Conservation (phyloP, 2,113 vertebrate genomes). For the Nycticebus coucang region DNA sequence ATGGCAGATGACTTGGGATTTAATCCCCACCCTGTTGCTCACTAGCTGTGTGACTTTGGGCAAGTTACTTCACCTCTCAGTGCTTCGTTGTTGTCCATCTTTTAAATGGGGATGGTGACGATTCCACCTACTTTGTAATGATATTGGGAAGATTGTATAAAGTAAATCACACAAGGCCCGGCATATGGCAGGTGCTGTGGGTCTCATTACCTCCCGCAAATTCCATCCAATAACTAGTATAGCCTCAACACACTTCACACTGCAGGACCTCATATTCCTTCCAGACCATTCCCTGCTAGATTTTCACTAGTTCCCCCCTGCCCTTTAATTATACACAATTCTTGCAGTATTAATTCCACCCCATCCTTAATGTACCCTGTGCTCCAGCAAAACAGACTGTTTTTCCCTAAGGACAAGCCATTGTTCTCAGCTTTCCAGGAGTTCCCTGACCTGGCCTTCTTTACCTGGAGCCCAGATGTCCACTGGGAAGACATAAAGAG, state of each 20-base stretch:
- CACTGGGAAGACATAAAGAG: not conserved
- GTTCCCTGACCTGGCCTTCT: not conserved
- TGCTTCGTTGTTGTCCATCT: not conserved
- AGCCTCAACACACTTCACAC: rapidly evolving
- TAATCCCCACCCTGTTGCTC: not conserved
- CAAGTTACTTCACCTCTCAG: not conserved
- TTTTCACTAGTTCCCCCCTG: not conserved
- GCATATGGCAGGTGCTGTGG: not conserved
- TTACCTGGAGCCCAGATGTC: too few species aligned
- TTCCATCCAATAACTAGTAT: not conserved
- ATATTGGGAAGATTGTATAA: not conserved
- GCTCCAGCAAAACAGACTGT: not conserved
- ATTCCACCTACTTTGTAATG: not conserved
- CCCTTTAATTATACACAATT: not conserved
- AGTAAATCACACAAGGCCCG: not conserved
- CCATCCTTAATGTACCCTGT: not conserved
- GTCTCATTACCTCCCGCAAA: not conserved
- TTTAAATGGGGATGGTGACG: not conserved
- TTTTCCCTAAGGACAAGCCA: not conserved
- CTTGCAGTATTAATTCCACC: not conserved
- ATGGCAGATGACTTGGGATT: not conserved
- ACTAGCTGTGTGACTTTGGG: not conserved
- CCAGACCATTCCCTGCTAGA: not conserved
- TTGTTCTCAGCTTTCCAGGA: not conserved
- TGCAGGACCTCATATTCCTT: not conserved